phyloP scores from a whole-genome alignment of 1,140 invertebrate genomes.

The Grapholita molesta region DNA sequence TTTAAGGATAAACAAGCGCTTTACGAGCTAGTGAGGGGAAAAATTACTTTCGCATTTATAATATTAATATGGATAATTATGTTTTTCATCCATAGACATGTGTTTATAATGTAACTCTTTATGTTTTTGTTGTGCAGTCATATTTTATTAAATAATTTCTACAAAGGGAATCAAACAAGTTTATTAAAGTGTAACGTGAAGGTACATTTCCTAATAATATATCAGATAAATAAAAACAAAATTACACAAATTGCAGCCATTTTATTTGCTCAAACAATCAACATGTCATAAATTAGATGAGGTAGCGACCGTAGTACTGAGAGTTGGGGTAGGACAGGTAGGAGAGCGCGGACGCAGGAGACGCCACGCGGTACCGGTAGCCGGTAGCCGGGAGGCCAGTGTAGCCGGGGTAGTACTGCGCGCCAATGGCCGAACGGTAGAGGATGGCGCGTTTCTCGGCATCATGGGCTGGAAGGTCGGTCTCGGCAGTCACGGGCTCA shows the following conservation, averaged over 20 bases:
- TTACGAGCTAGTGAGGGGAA: too few species aligned
- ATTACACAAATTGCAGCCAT: not conserved
- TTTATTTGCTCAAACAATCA: not conserved
- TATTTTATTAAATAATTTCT: too few species aligned
- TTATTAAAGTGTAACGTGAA: too few species aligned
- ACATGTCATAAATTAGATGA: not conserved
- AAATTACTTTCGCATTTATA: too few species aligned
- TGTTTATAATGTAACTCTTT: too few species aligned
- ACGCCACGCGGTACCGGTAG: not conserved
- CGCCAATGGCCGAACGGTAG: not conserved
- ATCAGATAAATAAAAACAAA: not conserved
- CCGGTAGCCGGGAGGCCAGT: not conserved
- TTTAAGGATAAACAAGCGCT: too few species aligned
- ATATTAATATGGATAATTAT: too few species aligned
- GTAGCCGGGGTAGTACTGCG: not conserved
- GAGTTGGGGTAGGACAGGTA: not conserved
- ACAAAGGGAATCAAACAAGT: too few species aligned
- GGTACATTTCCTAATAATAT: too few species aligned
- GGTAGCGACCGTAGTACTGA: not conserved
- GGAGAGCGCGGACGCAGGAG: not conserved
- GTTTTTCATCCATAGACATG: too few species aligned
- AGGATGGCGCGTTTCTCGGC: not conserved
- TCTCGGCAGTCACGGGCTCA: not conserved
- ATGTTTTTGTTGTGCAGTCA: too few species aligned
- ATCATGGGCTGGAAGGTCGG: not conserved